Conservation (phyloP, 2,113 vertebrate species). For the Bos taurus region ARS-UCD2.0 NC_037342.1:62774001-62774500, state of each 20-base stretch:
- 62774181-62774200: background rate
- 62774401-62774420: slow-evolving; percentile 61
- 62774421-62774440: background rate
- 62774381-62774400: slow-evolving; percentile 50
- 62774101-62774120: background rate
- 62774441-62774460: slow-evolving; percentile 46
- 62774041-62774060: background rate
- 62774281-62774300: background rate
- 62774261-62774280: accelerated
- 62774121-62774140: background rate
- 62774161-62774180: background rate
- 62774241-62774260: background rate
- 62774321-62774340: background rate
- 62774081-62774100: background rate
- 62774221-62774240: background rate
- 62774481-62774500: slow-evolving; percentile 40
- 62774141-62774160: background rate
- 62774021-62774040: background rate
- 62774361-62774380: background rate
- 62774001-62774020: background rate
- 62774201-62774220: background rate
- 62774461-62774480: background rate
- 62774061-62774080: background rate
- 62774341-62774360: slow-evolving; percentile 13
- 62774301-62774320: background rate